Conservation (phyloP, 2,797 vertebrate species). For the Sebastiscus tertius region DNA sequence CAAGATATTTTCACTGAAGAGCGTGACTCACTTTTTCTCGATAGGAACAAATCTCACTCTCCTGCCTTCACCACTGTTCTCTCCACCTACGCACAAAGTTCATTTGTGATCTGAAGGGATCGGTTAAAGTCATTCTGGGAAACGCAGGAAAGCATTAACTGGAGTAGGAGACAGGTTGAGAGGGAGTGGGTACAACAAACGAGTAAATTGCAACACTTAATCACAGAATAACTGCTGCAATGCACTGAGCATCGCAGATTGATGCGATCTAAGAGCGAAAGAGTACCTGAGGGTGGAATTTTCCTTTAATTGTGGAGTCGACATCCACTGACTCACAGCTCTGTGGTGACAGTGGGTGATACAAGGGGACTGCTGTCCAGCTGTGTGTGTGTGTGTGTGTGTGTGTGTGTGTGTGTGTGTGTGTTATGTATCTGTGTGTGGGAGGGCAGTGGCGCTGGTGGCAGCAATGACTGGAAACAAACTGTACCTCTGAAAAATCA, state of each 20-base stretch:
- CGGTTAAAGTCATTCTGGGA: slow-evolving; percentile 47
- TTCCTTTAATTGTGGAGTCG: slow-evolving; percentile 39
- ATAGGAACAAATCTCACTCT: slow-evolving; percentile 42
- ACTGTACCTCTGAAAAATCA: slow-evolving; percentile 53
- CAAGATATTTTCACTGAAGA: slow-evolving; percentile 34
- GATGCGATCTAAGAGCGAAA: slow-evolving; percentile 40
- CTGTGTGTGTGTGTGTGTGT: slow-evolving; percentile 33
- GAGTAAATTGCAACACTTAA: slow-evolving; percentile 57
- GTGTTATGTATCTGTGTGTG: slow-evolving; percentile 36
- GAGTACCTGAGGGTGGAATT: slow-evolving; percentile 54
- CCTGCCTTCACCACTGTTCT: slow-evolving; percentile 16
- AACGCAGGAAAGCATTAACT: slow-evolving; percentile 43
- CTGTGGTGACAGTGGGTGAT: slow-evolving; percentile 25
- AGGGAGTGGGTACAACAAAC: slow-evolving; percentile 17
- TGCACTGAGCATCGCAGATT: slow-evolving; percentile 37
- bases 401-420: slow-evolving; percentile 31
- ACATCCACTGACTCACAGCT: slow-evolving; percentile 41
- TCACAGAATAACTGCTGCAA: slow-evolving; percentile 56
- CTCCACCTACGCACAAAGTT: slow-evolving; percentile 55
- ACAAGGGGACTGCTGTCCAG: slow-evolving; percentile 43
- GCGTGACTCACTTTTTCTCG: slow-evolving; percentile 59
- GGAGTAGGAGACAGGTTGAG: slow-evolving; percentile 29
- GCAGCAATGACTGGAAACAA: slow-evolving; percentile 54
- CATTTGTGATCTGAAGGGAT: slow-evolving; percentile 36
- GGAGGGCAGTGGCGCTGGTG: slow-evolving; percentile 20